Conservation (phyloP, 2,113 vertebrate species). For the Gila orcuttii region DNA sequence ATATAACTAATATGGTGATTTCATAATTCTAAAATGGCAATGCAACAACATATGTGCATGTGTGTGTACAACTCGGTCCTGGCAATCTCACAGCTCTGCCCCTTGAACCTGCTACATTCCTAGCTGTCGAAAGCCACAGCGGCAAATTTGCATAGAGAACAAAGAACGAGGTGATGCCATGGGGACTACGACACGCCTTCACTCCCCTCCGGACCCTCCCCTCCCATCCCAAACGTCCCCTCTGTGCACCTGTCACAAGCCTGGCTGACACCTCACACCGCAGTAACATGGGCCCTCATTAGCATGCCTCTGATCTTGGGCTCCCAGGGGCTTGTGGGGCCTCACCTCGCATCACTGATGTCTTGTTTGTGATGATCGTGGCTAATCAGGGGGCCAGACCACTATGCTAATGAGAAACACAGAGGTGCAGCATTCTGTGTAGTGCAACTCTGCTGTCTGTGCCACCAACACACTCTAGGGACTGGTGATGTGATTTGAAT, state of each 20-base stretch:
- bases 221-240: constrained; percentile 39
- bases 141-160: constrained; percentile 77
- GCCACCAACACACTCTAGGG: constrained; percentile 17
- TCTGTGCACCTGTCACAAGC: constrained; percentile 79
- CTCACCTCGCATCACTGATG: constrained; percentile 76
- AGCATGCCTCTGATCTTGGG: constrained; percentile 83
- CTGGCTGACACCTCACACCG: constrained; percentile 80
- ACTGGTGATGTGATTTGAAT: constrained; percentile 2
- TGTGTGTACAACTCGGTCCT: neutral
- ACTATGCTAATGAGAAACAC: constrained; percentile 61
- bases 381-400: constrained; percentile 70
- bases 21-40: constrained; percentile 17
- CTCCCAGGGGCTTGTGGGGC: constrained; percentile 77
- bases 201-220: constrained; percentile 41
- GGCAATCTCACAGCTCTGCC: constrained; percentile 66
- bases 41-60: neutral
- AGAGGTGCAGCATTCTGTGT: constrained; percentile 25
- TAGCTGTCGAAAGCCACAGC: constrained; percentile 66
- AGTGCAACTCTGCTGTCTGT: constrained; percentile 28
- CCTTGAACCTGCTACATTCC: constrained; percentile 67
- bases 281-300: constrained; percentile 82
- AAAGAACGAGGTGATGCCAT: constrained; percentile 75
- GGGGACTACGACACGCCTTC: constrained; percentile 64
- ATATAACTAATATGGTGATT: no score
- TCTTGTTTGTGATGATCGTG: constrained; percentile 74